Base-by-base conservation (phyloP, 1,140 invertebrate genomes). In the Mactra quadrangularis region DNA sequence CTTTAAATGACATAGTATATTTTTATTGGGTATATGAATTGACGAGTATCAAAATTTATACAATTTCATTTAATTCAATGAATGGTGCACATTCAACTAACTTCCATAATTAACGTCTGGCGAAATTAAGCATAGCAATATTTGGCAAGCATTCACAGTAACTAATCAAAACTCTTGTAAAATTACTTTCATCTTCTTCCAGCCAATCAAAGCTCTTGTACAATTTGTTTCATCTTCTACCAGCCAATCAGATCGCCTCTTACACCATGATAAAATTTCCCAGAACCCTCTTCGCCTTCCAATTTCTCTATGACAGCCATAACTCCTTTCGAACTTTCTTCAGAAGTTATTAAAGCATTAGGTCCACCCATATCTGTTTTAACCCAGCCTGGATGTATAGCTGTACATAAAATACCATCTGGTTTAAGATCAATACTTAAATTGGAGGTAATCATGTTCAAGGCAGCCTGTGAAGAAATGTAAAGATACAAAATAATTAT, bases 371-470 rank as follows among this genome's bases (percentile, higher is more conserved):
- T 96, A 76, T 96, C 96, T 0, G 97, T 98, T 87, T 95, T 95
- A 0, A 98, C 96, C 97, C 97, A 98, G 0, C 97, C 97, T 0
- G 97, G 97, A 94, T 98, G 97, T 59, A 98, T 88, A 59, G 94
- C 95, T 0, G 95, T 93, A 0, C 95, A 96, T 2, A 97, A 88
- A 75, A 99, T 97, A 52, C 95, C 95, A 86, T 96, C 94, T 35
- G 94, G 93, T 88, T 95, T 95, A 29, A 98, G 93, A 92, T 98
- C 97, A 15, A 96, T 90, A 86, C 96, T 96, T 94, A 98, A 94
- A 3, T 96, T 96, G 92, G 96, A 96, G 11, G 97, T 97, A 7
- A 96, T 95, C 86, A 96, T 96, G 94, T 98, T 98, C n/a, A 98
- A 88, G 7, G 97, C 97, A 57, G 96, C 94, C 96, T 97, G 90